phyloP scores from a whole-genome alignment of 2,888 invertebrate species.

The Lissocephala sabroskyi region DNA sequence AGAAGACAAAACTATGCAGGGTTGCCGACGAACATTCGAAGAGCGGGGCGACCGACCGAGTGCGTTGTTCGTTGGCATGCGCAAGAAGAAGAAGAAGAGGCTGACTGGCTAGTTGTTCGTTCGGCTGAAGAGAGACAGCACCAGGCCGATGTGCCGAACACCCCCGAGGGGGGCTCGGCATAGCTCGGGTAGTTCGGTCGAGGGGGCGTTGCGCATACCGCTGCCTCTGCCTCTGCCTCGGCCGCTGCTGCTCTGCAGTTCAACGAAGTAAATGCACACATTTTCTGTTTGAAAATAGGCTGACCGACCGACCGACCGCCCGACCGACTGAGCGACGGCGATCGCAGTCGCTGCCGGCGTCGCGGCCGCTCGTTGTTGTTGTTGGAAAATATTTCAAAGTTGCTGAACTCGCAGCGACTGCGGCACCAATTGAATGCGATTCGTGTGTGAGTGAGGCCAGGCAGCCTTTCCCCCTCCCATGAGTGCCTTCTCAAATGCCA shows the following conservation, averaged over 20 bases:
- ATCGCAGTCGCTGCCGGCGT: constrained; percentile 16
- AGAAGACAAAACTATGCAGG: too few relatives aligned
- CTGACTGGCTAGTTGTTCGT: too few relatives aligned
- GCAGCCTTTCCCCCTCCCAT: not conserved
- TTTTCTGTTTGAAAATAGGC: constrained; percentile 48
- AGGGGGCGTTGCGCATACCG: constrained; percentile 36
- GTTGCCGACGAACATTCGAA: too few relatives aligned
- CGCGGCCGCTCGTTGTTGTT: constrained; percentile 46
- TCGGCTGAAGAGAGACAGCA: not conserved
- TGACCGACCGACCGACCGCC: too few relatives aligned
- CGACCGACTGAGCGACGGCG: constrained; percentile 11
- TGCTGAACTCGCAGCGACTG: constrained; percentile 59
- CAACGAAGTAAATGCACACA: constrained; percentile 46
- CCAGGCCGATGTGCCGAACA: not conserved
- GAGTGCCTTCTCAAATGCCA: constrained; percentile 55
- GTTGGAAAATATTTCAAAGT: constrained; percentile 64
- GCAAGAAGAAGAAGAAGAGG: not conserved
- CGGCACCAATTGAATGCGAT: constrained; percentile 66
- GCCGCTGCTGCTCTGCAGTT: too few relatives aligned
- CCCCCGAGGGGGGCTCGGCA: not conserved
- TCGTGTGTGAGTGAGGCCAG: too few relatives aligned
- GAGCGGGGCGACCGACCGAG: not conserved
- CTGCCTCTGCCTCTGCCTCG: too few relatives aligned
- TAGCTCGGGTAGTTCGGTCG: constrained; percentile 9
- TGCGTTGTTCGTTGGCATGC: constrained; percentile 1